These are phyloP conservation scores for Diprion similis DNA, from an alignment of 1,140 invertebrate species.

Conservation along the genomic window DNA sequence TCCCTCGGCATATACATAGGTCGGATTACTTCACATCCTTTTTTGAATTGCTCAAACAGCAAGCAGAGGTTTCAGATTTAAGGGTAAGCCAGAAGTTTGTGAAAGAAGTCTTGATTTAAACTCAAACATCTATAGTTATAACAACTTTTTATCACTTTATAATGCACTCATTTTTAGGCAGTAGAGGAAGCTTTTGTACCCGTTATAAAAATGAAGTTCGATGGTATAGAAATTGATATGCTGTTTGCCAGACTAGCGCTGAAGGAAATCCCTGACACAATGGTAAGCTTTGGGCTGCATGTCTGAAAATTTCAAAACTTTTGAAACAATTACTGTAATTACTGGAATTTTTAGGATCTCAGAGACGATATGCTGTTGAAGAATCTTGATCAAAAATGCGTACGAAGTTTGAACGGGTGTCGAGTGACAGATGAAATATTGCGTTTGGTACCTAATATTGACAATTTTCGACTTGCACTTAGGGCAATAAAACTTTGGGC, in stretches of 20 bases:
- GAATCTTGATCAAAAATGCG: slow-evolving; percentile 96
- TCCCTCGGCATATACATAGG: slow-evolving; percentile 93
- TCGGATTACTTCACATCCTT: slow-evolving; percentile 96
- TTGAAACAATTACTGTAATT: neutral
- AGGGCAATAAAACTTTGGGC: slow-evolving; percentile 98
- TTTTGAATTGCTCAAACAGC: slow-evolving; percentile 87
- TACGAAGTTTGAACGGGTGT: slow-evolving; percentile 96
- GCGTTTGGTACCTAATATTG: slow-evolving; percentile 92
- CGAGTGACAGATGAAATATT: slow-evolving; percentile 98
- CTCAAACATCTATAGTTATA: neutral
- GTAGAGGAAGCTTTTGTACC: slow-evolving; percentile 99
- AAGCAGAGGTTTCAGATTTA: slow-evolving; percentile 86
- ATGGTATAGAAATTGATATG: slow-evolving; percentile 99
- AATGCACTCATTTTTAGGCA: slow-evolving; percentile 64
- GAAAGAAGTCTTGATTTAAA: neutral
- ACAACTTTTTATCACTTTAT: slow-evolving; percentile 11
- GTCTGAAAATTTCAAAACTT: neutral
- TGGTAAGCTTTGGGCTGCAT: slow-evolving; percentile 51
- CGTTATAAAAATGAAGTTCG: slow-evolving; percentile 99
- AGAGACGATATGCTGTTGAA: slow-evolving; percentile 91
- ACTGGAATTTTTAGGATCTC: slow-evolving; percentile 73
- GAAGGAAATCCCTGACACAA: slow-evolving; percentile 86
- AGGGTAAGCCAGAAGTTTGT: slow-evolving; percentile 63
- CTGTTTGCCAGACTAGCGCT: slow-evolving; percentile 92
- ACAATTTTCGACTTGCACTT: slow-evolving; percentile 92